Percentiles rank a stretch among this genome's conserved stretches.
phyloP scores from a whole-genome alignment of 2,113 vertebrate genomes.

The Athene noctua region DNA sequence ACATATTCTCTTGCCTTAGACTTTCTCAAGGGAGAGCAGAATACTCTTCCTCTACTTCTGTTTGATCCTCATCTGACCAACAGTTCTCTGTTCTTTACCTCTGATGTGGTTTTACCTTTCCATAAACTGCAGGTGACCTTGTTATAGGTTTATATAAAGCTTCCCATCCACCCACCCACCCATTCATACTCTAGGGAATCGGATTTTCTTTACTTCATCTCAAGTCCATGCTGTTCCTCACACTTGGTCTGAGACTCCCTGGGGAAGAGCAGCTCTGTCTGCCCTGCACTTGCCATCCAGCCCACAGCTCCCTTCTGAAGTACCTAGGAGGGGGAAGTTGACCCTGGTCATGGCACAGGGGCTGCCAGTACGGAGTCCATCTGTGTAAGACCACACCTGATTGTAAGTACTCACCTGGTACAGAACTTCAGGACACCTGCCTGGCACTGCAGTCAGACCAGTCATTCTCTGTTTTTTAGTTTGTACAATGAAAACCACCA shows the following conservation, averaged over 20 bases:
- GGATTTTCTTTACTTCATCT: neutral
- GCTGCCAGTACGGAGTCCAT: neutral
- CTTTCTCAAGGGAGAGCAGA: neutral
- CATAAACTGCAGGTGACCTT: neutral
- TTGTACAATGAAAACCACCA: neutral
- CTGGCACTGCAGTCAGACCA: neutral
- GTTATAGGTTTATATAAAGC: neutral
- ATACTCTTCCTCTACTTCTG: neutral
- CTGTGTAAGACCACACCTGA: neutral
- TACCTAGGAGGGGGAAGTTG: neutral
- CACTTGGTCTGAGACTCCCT: accelerated
- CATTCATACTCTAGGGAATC: neutral
- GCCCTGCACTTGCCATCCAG: neutral
- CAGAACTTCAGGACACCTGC: neutral
- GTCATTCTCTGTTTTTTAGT: neutral
- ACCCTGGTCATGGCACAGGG: neutral
- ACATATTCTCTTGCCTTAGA: neutral
- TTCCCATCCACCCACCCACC: accelerated
- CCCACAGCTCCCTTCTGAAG: neutral
- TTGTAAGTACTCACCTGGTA: neutral
- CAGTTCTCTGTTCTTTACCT: neutral
- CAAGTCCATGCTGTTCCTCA: neutral
- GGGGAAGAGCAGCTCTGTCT: neutral
- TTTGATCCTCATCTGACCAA: neutral
- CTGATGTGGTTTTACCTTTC: neutral